Percentiles rank a stretch among this genome's conserved stretches.
phyloP scores from a whole-genome alignment of 2,113 vertebrate genomes.

The Callipepla squamata region DNA sequence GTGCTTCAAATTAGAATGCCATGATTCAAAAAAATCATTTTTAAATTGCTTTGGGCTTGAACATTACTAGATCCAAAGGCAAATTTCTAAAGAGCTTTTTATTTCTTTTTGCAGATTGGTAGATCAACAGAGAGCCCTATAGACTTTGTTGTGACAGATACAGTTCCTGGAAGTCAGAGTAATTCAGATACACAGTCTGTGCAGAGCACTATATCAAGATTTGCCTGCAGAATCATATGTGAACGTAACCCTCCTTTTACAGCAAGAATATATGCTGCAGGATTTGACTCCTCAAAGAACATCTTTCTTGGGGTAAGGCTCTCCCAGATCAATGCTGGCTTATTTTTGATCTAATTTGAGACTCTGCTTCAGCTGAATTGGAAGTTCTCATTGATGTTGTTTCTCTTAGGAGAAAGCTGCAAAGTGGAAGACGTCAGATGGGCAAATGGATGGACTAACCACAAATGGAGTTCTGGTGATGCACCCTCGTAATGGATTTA shows the following conservation, averaged over 20 bases:
- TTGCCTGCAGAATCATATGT: conserved; percentile 97
- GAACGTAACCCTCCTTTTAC: conserved; percentile 94
- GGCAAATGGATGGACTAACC: conserved; percentile 97
- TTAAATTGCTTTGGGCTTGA: not conserved
- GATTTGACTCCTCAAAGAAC: conserved; percentile 98
- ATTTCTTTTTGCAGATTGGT: conserved; percentile 85
- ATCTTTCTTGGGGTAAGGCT: conserved; percentile 96
- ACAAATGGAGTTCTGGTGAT: conserved; percentile 98
- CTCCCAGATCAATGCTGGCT: not conserved
- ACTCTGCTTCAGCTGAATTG: not conserved
- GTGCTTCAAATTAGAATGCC: not conserved
- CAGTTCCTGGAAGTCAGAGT: conserved; percentile 94
- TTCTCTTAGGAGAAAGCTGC: conserved; percentile 93
- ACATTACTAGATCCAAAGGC: not conserved
- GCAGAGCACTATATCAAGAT: conserved; percentile 98
- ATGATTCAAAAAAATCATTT: not conserved
- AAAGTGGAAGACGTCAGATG: conserved; percentile 95
- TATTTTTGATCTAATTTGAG: not conserved
- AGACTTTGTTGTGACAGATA: conserved; percentile 98
- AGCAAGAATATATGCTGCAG: conserved; percentile 96
- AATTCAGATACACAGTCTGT: conserved; percentile 95
- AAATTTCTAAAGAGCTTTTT: not conserved
- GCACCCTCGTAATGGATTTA: conserved; percentile 96
- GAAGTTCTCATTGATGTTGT: not conserved
- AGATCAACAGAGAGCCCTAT: conserved; percentile 97